Percentiles rank a stretch among this genome's conserved stretches.
phyloP scores from a whole-genome alignment of 1,140 invertebrate genomes.

The Heterodera schachtii region DNA sequence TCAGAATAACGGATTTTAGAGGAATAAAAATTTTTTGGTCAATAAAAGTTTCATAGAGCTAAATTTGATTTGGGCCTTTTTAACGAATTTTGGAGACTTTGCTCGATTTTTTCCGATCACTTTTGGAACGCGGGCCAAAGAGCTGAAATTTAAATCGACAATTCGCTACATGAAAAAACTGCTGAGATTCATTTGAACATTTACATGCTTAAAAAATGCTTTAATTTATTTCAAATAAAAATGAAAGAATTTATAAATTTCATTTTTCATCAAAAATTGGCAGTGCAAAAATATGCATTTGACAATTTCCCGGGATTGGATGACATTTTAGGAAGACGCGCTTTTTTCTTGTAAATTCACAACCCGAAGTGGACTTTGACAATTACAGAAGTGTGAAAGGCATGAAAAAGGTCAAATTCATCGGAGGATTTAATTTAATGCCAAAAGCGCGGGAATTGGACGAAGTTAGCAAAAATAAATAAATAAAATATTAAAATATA shows the following conservation, averaged over 20 bases:
- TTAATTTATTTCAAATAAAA: too few species aligned
- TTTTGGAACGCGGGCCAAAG: too few species aligned
- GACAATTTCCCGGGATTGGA: neutral
- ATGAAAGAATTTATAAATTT: neutral
- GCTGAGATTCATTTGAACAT: too few species aligned
- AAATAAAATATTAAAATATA: too few species aligned
- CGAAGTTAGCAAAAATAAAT: neutral
- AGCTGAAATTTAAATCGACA: too few species aligned
- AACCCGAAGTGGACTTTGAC: conserved; percentile 3
- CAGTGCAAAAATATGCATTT: neutral
- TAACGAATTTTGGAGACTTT: too few species aligned
- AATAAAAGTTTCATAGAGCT: too few species aligned
- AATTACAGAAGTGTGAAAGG: neutral
- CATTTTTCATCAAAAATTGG: neutral
- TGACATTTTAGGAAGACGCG: neutral
- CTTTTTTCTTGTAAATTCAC: neutral
- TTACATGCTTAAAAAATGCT: too few species aligned
- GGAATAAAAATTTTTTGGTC: too few species aligned
- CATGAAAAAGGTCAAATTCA: neutral
- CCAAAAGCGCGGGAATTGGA: neutral
- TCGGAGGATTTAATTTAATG: neutral
- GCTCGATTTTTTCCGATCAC: too few species aligned
- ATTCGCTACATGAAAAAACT: too few species aligned
- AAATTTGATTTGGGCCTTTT: too few species aligned
- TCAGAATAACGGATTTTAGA: neutral